Evolutionary conservation across 1,140 invertebrate species (phyloP).

Genomic region (Lepidostoma basale): DNA sequence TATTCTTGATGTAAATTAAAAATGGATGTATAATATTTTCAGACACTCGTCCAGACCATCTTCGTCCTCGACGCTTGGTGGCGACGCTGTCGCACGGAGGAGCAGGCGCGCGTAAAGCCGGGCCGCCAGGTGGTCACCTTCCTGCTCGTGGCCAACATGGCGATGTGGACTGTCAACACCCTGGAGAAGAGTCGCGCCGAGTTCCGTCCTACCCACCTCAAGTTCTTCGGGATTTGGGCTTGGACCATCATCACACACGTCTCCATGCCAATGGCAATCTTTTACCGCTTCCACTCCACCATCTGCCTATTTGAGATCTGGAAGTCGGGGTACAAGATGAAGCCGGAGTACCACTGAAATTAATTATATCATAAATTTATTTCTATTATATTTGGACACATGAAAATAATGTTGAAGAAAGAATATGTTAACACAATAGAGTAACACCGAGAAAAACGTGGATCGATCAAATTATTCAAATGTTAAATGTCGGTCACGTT

Average conservation of each 20-base stretch:
- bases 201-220: slow-evolving; percentile 78
- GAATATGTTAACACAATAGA: too few relatives aligned
- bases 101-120: slow-evolving; percentile 72
- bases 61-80: slow-evolving; percentile 85
- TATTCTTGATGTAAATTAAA: too few relatives aligned
- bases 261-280: slow-evolving; percentile 84
- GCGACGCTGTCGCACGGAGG: slow-evolving; percentile 65
- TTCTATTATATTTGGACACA: too few relatives aligned
- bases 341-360: slow-evolving; percentile 48
- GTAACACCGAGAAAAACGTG: too few relatives aligned
- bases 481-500: too few relatives aligned
- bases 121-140: slow-evolving; percentile 85
- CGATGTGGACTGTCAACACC: slow-evolving; percentile 86
- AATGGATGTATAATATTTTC: slow-evolving; percentile 49
- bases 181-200: slow-evolving; percentile 83
- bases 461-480: too few relatives aligned
- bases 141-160: slow-evolving; percentile 82
- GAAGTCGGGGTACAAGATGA: slow-evolving; percentile 88
- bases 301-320: slow-evolving; percentile 96
- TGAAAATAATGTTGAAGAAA: too few relatives aligned
- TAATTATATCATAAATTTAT: too few relatives aligned
- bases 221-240: slow-evolving; percentile 81
- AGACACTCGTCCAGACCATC: slow-evolving; percentile 79
- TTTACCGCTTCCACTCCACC: slow-evolving; percentile 90
- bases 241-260: slow-evolving; percentile 89